phyloP scores from a whole-genome alignment of 1,140 invertebrate genomes.

The Pseudomyrmex concolor region DNA sequence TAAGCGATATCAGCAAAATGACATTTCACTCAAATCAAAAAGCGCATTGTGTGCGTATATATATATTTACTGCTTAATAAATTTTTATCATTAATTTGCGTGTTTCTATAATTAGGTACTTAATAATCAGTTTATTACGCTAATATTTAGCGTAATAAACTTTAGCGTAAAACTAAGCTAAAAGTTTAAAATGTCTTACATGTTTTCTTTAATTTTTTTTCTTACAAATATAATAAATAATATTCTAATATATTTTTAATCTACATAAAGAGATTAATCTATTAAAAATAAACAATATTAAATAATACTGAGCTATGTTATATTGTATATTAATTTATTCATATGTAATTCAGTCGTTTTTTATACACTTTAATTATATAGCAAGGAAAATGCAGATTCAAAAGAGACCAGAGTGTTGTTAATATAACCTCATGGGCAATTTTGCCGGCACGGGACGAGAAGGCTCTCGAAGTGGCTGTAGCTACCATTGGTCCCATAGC shows the following conservation, averaged over 20 bases:
- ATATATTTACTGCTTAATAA: neutral
- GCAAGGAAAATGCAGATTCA: constrained; percentile 88
- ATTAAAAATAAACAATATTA: too few species aligned
- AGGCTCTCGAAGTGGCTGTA: constrained; percentile 88
- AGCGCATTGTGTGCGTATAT: neutral
- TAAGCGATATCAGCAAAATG: neutral
- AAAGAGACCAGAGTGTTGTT: constrained; percentile 84
- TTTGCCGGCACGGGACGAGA: constrained; percentile 88
- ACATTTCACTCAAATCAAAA: constrained; percentile 13
- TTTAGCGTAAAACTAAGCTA: too few species aligned
- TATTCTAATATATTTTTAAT: too few species aligned
- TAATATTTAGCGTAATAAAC: too few species aligned
- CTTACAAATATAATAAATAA: too few species aligned
- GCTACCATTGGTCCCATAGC: constrained; percentile 90
- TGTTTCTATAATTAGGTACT: too few species aligned
- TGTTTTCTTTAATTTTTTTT: too few species aligned
- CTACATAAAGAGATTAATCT: too few species aligned
- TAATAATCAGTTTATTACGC: too few species aligned
- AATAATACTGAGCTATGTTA: neutral
- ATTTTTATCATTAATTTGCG: neutral
- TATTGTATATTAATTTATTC: too few species aligned
- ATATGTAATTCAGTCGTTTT: neutral
- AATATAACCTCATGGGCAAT: constrained; percentile 89
- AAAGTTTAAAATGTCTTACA: too few species aligned
- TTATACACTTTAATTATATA: constrained; percentile 71